Conservation (phyloP, 2,113 vertebrate genomes). For the Catharus bicknelli region DNA sequence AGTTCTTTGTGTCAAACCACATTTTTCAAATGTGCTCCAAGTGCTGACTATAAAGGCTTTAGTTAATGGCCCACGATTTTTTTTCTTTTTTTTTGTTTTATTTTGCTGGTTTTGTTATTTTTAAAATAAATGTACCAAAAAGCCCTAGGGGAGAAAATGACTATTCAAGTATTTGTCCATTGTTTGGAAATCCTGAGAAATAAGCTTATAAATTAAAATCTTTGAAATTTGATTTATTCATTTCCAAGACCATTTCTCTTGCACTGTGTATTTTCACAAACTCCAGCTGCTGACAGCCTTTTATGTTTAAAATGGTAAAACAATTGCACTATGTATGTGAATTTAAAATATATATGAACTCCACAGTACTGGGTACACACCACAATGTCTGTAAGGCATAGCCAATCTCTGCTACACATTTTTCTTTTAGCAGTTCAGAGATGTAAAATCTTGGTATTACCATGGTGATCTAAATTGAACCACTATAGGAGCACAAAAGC, state of each 20-base stretch:
- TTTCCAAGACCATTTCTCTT: slow-evolving; percentile 35
- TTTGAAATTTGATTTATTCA: slow-evolving; percentile 21
- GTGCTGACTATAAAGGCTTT: slow-evolving; percentile 38
- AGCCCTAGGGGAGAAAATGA: background rate
- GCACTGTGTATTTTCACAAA: background rate
- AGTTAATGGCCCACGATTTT: background rate
- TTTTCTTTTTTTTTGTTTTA: background rate
- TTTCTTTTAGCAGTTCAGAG: background rate
- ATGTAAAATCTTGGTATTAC: background rate
- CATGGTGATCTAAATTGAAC: background rate
- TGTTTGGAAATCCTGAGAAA: slow-evolving; percentile 36
- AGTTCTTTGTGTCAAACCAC: slow-evolving; percentile 40
- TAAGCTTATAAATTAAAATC: slow-evolving; percentile 43
- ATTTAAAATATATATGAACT: background rate
- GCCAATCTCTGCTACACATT: background rate
- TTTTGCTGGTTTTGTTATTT: slow-evolving; percentile 6
- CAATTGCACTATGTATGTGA: background rate
- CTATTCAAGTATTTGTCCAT: slow-evolving; percentile 7
- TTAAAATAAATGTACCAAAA: slow-evolving; percentile 7
- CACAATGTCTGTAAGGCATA: background rate
- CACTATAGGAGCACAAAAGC: background rate
- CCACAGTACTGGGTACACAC: background rate
- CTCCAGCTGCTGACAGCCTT: slow-evolving; percentile 16
- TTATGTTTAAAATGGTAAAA: slow-evolving; percentile 12
- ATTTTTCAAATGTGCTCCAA: slow-evolving; percentile 44